phyloP scores from a whole-genome alignment of 2,797 vertebrate genomes.

The Sarcophilus harrisii region DNA sequence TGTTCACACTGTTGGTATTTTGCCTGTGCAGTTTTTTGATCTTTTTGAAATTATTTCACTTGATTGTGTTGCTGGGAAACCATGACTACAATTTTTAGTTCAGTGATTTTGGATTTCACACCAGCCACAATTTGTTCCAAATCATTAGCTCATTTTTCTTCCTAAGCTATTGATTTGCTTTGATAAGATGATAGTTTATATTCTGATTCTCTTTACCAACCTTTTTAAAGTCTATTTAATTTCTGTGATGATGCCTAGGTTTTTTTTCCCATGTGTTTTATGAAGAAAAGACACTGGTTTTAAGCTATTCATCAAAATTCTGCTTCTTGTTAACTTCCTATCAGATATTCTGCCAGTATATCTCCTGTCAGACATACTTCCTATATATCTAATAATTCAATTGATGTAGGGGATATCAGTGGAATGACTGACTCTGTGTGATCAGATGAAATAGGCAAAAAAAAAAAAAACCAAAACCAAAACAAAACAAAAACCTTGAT shows the following conservation, averaged over 20 bases:
- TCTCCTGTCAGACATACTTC: too few species aligned
- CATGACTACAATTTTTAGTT: slow-evolving; percentile 89
- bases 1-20: slow-evolving; percentile 85
- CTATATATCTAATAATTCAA: slow-evolving; percentile 34
- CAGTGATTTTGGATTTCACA: slow-evolving; percentile 90
- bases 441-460: slow-evolving; percentile 41
- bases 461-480: neutral
- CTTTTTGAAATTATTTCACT: slow-evolving; percentile 87
- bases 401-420: slow-evolving; percentile 41
- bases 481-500: neutral
- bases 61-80: slow-evolving; percentile 86
- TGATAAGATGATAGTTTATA: slow-evolving; percentile 90
- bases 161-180: slow-evolving; percentile 90
- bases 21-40: slow-evolving; percentile 86
- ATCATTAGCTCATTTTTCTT: slow-evolving; percentile 87
- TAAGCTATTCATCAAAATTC: slow-evolving; percentile 92
- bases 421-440: slow-evolving; percentile 34
- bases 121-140: slow-evolving; percentile 88
- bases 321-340: slow-evolving; percentile 84
- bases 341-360: neutral
- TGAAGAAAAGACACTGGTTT: slow-evolving; percentile 86
- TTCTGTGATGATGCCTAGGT: slow-evolving; percentile 84
- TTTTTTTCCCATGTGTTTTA: slow-evolving; percentile 82
- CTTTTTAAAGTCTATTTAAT: slow-evolving; percentile 87
- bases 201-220: slow-evolving; percentile 88